Percentiles rank a stretch among this genome's conserved stretches.
Evolutionary conservation across 2,797 vertebrate genomes (phyloP).

Genomic region (Phataginus tetradactyla): DNA sequence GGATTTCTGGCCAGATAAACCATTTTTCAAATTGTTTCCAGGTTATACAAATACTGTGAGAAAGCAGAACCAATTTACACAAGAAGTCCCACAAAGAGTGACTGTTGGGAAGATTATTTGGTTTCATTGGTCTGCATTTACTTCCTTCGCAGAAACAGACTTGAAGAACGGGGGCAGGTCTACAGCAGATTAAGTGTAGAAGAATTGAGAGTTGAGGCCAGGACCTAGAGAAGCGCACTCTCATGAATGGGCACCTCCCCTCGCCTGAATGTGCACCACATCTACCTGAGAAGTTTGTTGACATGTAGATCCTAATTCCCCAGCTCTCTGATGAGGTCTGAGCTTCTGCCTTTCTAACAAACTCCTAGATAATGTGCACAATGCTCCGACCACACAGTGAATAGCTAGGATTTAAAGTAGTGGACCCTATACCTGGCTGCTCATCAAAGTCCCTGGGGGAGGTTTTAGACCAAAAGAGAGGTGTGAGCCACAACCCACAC

Average conservation of each 20-base stretch:
- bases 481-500: not conserved
- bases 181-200: not conserved
- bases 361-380: not conserved
- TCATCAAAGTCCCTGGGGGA: not conserved
- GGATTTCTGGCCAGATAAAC: slow-evolving; percentile 32
- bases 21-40: slow-evolving; percentile 55
- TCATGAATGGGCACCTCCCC: not conserved
- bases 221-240: not conserved
- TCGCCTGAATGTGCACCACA: not conserved
- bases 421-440: not conserved
- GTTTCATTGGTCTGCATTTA: not conserved
- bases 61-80: not conserved
- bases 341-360: not conserved
- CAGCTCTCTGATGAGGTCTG: not conserved
- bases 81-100: not conserved
- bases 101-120: not conserved
- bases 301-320: not conserved
- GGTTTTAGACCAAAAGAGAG: not conserved
- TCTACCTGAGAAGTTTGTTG: not conserved
- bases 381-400: not conserved
- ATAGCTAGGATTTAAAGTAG: not conserved
- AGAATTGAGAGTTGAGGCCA: not conserved
- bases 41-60: slow-evolving; percentile 29
- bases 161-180: not conserved
- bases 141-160: not conserved